Conservation (phyloP, 1,140 invertebrate genomes). For the Drosophila gunungcola region DNA sequence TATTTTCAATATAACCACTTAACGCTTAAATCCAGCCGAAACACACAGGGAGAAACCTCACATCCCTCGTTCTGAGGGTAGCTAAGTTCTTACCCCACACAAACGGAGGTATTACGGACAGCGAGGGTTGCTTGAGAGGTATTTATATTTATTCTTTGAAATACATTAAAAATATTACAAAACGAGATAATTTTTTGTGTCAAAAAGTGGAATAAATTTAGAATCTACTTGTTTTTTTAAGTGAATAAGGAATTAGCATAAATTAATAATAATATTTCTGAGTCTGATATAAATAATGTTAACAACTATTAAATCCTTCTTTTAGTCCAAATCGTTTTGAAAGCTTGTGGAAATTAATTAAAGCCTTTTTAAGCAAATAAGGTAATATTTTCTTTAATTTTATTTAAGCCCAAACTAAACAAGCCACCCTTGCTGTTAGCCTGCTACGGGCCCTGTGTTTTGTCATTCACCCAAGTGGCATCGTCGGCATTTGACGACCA, state of each 20-base stretch:
- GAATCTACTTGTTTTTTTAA: too few species aligned
- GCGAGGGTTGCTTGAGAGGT: slow-evolving; percentile 16
- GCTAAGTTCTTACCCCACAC: slow-evolving; percentile 38
- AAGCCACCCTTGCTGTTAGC: slow-evolving; percentile 10
- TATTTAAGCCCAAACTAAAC: not conserved
- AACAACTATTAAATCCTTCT: too few species aligned
- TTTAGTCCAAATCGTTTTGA: not conserved
- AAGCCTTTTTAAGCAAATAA: too few species aligned
- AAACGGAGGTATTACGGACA: slow-evolving; percentile 4
- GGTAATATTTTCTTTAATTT: too few species aligned
- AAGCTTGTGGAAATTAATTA: too few species aligned
- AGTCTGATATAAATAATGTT: too few species aligned
- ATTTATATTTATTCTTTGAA: not conserved
- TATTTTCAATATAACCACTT: slow-evolving; percentile 84
- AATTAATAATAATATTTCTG: too few species aligned
- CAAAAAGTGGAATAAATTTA: too few species aligned
- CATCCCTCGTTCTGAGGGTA: slow-evolving; percentile 49
- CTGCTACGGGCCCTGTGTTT: slow-evolving; percentile 35
- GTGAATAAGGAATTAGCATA: too few species aligned
- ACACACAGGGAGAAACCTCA: slow-evolving; percentile 43
- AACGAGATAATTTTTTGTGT: too few species aligned
- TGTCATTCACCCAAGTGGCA: slow-evolving; percentile 68
- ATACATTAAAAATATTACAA: too few species aligned
- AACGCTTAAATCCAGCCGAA: slow-evolving; percentile 78
- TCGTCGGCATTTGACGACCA: slow-evolving; percentile 64